phyloP scores from a whole-genome alignment of 2,888 invertebrate genomes.

The Crossocerus cetratus region DNA sequence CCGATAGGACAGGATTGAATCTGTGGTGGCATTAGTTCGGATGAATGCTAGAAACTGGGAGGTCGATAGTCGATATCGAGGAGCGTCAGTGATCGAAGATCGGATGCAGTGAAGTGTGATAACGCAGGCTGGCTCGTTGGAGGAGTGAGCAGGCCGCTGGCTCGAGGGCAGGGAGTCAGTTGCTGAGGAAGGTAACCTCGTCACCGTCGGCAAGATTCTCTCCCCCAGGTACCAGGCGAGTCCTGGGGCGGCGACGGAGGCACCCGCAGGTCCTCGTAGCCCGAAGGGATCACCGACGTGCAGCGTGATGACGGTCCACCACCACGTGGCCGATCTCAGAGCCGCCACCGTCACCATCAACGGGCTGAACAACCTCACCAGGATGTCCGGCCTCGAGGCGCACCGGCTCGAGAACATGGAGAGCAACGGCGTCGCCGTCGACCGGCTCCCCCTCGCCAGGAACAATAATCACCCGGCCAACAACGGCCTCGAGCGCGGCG shows the following conservation, averaged over 20 bases:
- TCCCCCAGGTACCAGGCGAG: slow-evolving; percentile 72
- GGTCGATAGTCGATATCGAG: neutral
- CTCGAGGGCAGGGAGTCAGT: slow-evolving; percentile 7
- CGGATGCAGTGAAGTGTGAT: slow-evolving; percentile 47
- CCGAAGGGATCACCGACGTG: slow-evolving; percentile 66
- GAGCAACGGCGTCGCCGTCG: slow-evolving; percentile 59
- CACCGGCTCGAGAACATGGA: slow-evolving; percentile 67
- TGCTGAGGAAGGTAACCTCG: slow-evolving; percentile 41
- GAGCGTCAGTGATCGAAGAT: slow-evolving; percentile 19
- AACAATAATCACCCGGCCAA: slow-evolving; percentile 51
- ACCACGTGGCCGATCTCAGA: slow-evolving; percentile 75
- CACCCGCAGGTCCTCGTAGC: slow-evolving; percentile 72
- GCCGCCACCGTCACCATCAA: slow-evolving; percentile 71
- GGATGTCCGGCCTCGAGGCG: slow-evolving; percentile 70
- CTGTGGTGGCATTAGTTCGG: too few species aligned
- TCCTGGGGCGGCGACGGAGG: slow-evolving; percentile 74
- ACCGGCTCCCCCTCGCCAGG: slow-evolving; percentile 62
- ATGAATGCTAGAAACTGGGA: too few species aligned
- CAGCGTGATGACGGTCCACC: slow-evolving; percentile 75
- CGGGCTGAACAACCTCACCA: slow-evolving; percentile 73
- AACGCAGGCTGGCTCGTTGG: slow-evolving; percentile 6
- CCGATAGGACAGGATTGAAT: neutral
- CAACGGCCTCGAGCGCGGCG: slow-evolving; percentile 49
- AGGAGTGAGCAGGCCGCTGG: slow-evolving; percentile 5
- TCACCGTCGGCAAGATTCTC: slow-evolving; percentile 73